These are phyloP conservation scores for Scaeva pyrastri DNA, from an alignment of 2,888 invertebrate species.

Conservation along the genomic window DNA sequence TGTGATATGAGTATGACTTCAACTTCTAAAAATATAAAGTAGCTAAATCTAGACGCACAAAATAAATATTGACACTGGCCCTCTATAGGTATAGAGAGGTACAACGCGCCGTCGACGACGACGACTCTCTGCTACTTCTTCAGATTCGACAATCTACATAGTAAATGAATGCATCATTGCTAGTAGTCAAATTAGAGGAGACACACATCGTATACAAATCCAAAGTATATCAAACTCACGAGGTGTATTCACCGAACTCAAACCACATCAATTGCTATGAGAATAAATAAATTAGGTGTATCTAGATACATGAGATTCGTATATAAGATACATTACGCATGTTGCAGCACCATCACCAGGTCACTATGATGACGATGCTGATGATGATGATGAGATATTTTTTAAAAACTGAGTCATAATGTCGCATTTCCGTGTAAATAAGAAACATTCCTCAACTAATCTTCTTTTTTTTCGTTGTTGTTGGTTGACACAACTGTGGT, in stretches of 20 bases:
- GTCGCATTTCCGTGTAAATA: constrained; percentile 76
- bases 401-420: constrained; percentile 73
- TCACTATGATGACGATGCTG: constrained; percentile 26
- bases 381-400: constrained; percentile 45
- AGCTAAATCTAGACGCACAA: constrained; percentile 75
- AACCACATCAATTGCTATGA: constrained; percentile 60
- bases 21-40: constrained; percentile 75
- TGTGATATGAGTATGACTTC: constrained; percentile 23
- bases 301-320: not conserved
- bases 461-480: not conserved
- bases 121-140: constrained; percentile 32
- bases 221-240: constrained; percentile 2
- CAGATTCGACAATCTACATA: not conserved
- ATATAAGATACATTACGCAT: constrained; percentile 28
- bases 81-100: not conserved
- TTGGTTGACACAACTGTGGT: not conserved
- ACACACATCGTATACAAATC: constrained; percentile 47
- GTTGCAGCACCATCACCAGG: constrained; percentile 44
- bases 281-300: constrained; percentile 74
- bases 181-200: constrained; percentile 45
- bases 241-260: not conserved
- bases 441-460: constrained; percentile 21
- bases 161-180: constrained; percentile 46
- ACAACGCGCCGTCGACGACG: too few species aligned
- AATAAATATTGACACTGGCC: constrained; percentile 75